A percentile compares a stretch with the other conserved stretches of the same genome.
These are phyloP conservation scores for Myopa tessellatipennis DNA, from an alignment of 2,888 invertebrate genomes.

Conservation along the genomic window DNA sequence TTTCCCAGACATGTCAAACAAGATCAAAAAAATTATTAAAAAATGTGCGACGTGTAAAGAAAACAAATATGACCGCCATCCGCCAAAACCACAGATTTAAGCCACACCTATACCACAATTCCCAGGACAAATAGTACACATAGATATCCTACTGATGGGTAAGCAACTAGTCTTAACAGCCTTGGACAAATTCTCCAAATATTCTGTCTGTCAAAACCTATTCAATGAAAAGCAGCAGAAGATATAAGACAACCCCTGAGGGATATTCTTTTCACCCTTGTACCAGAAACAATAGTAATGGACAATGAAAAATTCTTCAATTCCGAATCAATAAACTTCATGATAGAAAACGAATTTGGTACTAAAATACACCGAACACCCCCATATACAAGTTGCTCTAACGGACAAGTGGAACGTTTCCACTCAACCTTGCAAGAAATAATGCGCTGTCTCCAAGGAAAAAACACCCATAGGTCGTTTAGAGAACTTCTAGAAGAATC, in stretches of 20 bases:
- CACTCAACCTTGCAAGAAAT: constrained; percentile 32
- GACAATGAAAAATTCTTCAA: constrained; percentile 22
- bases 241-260: constrained; percentile 13
- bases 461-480: constrained; percentile 5
- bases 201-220: constrained; percentile 3
- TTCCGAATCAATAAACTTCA: constrained; percentile 21
- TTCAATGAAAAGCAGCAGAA: neutral
- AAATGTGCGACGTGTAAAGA: neutral
- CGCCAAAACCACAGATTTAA: neutral
- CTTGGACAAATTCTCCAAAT: constrained; percentile 17
- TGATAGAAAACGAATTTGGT: constrained; percentile 18
- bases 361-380: constrained; percentile 16
- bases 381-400: constrained; percentile 12
- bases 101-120: neutral
- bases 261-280: neutral
- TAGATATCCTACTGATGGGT: neutral
- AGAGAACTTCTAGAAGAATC: constrained; percentile 15
- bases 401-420: constrained; percentile 27
- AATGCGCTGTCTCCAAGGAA: constrained; percentile 22
- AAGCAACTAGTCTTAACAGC: neutral
- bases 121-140: neutral
- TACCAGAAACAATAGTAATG: constrained; percentile 22
- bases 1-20: neutral
- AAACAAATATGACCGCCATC: neutral
- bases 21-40: constrained; percentile 1